Base-by-base conservation (phyloP, 2,797 vertebrate genomes). In the Acomys russatus region DNA sequence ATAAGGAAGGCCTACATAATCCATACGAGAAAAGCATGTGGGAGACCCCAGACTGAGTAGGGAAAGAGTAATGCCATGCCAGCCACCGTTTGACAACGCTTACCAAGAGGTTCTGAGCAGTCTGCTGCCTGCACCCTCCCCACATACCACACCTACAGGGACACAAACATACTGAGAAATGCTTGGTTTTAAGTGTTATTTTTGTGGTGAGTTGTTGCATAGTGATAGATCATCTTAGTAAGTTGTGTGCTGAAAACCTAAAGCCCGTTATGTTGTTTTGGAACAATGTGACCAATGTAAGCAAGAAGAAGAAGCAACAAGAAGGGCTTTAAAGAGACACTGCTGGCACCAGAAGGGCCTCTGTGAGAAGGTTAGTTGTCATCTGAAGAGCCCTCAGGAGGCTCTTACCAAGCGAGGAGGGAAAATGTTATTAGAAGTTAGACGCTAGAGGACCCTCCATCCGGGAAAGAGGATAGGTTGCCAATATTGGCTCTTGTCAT, bases 371-470 rank as follows among this genome's bases (percentile, higher is more conserved):
- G 56, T 44, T 23, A 33, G 92, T 49, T 33, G 79, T 61, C 38
- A 11, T 61, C 89, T 66, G 44, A 79, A 66, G 86, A 64, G 61
- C 30, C 76, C 79, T 38, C 61, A 49, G 82, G 91, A 82, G 35
- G 61, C 51, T 74, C 51, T 94, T 15, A 49, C 70, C 70, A 79
- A 71, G 64, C 66, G 82, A 63, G 59, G 49, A 83, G 73, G 54
- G 84, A 44, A 71, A 74, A 33, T 63, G 11, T 25, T 79, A 77
- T 68, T 28, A 90, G 71, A 77, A 77, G 9, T 23, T 70, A 15
- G 51, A 56, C 71, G 17, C 44, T 54, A 82, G 86, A 91, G 64
- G 59, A 59, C 73, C 33, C 84, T 95, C 74, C 76, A 93, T 73
- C n/a, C 33, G 1, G 49, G 56, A 18, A 23, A 78, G 38, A 73